A percentile compares a stretch with the other conserved stretches of the same genome.
Evolutionary conservation across 2,888 invertebrate species (phyloP).

Genomic region (Thecophora atra): DNA sequence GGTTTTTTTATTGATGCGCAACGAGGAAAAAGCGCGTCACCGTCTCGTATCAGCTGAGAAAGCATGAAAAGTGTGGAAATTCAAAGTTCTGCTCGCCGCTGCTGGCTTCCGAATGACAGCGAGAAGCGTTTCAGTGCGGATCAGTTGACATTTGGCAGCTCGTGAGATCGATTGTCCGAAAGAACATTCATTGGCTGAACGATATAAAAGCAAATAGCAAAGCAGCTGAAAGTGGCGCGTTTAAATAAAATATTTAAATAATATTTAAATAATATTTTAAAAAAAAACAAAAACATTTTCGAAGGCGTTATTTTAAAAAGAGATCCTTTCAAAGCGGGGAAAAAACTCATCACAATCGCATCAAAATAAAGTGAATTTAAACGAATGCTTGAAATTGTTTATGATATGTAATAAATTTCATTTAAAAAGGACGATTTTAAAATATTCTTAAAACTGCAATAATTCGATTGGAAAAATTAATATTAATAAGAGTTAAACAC

Average conservation of each 20-base stretch:
- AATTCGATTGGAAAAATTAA: neutral
- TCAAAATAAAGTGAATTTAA: too few relatives aligned
- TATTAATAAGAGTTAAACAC: neutral
- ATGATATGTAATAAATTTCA: too few relatives aligned
- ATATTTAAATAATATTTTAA: neutral
- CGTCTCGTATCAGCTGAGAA: constrained; percentile 1
- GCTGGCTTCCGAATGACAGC: constrained; percentile 50
- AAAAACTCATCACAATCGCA: too few relatives aligned
- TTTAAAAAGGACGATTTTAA: too few relatives aligned
- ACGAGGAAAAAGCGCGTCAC: constrained; percentile 14
- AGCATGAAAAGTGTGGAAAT: neutral
- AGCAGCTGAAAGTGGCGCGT: constrained; percentile 20
- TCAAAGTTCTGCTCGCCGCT: constrained; percentile 13
- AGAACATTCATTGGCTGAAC: constrained; percentile 31
- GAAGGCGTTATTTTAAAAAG: too few relatives aligned
- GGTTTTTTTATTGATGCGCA: too few relatives aligned
- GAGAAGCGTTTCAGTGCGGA: constrained; percentile 58
- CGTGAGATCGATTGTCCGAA: constrained; percentile 38
- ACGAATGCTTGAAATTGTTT: too few relatives aligned
- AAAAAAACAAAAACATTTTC: too few relatives aligned
- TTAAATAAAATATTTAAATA: neutral
- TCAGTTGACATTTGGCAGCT: constrained; percentile 67
- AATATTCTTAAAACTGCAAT: neutral
- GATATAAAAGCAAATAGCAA: neutral
- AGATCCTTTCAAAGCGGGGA: too few relatives aligned